Conservation (phyloP, 2,888 invertebrate species). For the Drosophila atripex region DNA sequence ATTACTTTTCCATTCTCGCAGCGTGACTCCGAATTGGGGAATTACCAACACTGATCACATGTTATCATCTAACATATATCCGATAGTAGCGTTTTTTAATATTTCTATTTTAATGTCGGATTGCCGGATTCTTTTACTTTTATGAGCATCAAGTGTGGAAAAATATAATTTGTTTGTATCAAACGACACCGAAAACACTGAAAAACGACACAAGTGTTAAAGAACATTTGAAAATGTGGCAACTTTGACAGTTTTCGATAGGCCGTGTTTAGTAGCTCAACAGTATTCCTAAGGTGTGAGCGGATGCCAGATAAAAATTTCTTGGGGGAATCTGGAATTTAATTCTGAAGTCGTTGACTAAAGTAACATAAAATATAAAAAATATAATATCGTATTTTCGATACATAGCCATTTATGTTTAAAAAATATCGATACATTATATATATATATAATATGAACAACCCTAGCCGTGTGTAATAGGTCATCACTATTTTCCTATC, state of each 20-base stretch:
- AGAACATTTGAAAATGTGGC: constrained; percentile 14
- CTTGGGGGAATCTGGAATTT: too few relatives aligned
- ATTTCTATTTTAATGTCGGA: neutral
- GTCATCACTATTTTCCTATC: constrained; percentile 34
- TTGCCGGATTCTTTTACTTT: neutral
- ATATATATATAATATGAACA: too few relatives aligned
- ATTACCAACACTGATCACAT: constrained; percentile 16
- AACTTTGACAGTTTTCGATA: constrained; percentile 27
- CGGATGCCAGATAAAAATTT: too few relatives aligned
- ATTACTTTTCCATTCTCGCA: constrained; percentile 20
- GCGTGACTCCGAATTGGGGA: constrained; percentile 8
- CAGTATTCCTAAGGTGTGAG: too few relatives aligned
- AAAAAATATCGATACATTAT: too few relatives aligned
- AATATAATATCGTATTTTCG: too few relatives aligned
- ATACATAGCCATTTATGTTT: too few relatives aligned
- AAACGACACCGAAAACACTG: too few relatives aligned
- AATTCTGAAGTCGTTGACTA: too few relatives aligned
- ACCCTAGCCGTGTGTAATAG: too few relatives aligned
- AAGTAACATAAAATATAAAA: too few relatives aligned
- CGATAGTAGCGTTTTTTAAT: neutral
- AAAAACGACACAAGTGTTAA: too few relatives aligned
- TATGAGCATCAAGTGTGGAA: neutral
- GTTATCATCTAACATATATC: neutral
- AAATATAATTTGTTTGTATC: neutral
- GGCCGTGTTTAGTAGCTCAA: neutral